Conservation (phyloP, 2,888 invertebrate species). For the Mellilla xanthometata region DNA sequence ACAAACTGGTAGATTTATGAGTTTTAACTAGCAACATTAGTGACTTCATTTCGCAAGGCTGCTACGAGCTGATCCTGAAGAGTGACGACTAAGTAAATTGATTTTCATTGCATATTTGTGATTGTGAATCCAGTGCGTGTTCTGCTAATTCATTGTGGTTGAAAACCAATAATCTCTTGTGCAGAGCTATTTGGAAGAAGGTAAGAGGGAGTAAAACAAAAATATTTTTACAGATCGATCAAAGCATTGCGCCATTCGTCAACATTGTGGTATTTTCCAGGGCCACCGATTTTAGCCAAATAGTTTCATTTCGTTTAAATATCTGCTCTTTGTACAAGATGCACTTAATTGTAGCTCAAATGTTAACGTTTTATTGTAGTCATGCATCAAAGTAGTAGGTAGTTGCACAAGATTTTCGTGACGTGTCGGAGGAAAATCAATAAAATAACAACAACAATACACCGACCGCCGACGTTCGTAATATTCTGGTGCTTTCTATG, state of each 20-base stretch:
- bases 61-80: too few species aligned
- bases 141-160: too few species aligned
- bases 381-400: neutral
- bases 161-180: too few species aligned
- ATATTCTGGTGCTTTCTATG: too few species aligned
- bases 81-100: too few species aligned
- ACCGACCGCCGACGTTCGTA: neutral
- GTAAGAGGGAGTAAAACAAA: slow-evolving; percentile 6
- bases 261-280: slow-evolving; percentile 42
- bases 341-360: neutral
- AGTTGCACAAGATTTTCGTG: slow-evolving; percentile 9
- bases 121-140: too few species aligned
- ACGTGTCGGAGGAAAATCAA: slow-evolving; percentile 11
- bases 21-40: too few species aligned
- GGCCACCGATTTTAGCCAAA: neutral
- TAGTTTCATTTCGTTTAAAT: neutral
- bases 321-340: neutral
- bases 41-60: too few species aligned
- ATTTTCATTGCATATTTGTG: too few species aligned
- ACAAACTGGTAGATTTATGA: too few species aligned
- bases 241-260: slow-evolving; percentile 30
- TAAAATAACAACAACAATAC: slow-evolving; percentile 9
- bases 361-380: neutral
- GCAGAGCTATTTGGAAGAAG: neutral
- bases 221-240: slow-evolving; percentile 15